Evolutionary conservation across 2,113 vertebrate species (phyloP).

Genomic region (Speoplatyrhinus poulsoni): DNA sequence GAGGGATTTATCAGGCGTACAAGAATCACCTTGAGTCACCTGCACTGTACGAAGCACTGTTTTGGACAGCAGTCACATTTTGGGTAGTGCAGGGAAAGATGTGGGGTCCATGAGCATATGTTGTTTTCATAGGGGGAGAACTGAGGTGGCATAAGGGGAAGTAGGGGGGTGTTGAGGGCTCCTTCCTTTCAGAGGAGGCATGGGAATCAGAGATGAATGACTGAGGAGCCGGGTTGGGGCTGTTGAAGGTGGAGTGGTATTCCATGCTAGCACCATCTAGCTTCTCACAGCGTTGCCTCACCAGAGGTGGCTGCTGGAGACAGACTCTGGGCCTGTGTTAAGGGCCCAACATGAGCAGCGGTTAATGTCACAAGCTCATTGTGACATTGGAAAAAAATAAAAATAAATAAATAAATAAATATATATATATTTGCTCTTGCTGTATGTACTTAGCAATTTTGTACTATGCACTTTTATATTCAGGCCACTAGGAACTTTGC

Average conservation of each 20-base stretch:
- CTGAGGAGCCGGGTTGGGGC: slow-evolving; percentile 39
- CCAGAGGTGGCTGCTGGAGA: background rate
- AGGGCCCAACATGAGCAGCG: slow-evolving; percentile 20
- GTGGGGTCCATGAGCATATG: slow-evolving; percentile 34
- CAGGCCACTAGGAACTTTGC: no score
- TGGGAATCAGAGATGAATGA: slow-evolving; percentile 12
- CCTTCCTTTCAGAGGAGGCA: slow-evolving; percentile 35
- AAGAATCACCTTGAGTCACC: slow-evolving; percentile 37
- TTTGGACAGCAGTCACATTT: slow-evolving; percentile 60
- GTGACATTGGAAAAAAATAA: background rate
- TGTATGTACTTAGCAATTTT: no score
- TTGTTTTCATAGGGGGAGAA: slow-evolving; percentile 40
- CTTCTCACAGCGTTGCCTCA: slow-evolving; percentile 56
- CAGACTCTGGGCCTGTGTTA: slow-evolving; percentile 29
- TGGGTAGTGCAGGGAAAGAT: slow-evolving; percentile 64
- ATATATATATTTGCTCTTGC: no score
- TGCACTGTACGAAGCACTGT: slow-evolving; percentile 43
- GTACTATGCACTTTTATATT: no score
- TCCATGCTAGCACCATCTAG: slow-evolving; percentile 59
- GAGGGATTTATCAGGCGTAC: slow-evolving; percentile 46
- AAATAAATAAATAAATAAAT: no score
- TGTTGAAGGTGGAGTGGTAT: slow-evolving; percentile 59
- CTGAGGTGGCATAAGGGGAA: slow-evolving; percentile 63
- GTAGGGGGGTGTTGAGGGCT: slow-evolving; percentile 46
- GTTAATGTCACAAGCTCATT: slow-evolving; percentile 44